A percentile compares a stretch with the other conserved stretches of the same genome.
These are phyloP conservation scores for Rattus rattus DNA, from an alignment of 2,113 vertebrate genomes.

Conservation along the genomic window DNA sequence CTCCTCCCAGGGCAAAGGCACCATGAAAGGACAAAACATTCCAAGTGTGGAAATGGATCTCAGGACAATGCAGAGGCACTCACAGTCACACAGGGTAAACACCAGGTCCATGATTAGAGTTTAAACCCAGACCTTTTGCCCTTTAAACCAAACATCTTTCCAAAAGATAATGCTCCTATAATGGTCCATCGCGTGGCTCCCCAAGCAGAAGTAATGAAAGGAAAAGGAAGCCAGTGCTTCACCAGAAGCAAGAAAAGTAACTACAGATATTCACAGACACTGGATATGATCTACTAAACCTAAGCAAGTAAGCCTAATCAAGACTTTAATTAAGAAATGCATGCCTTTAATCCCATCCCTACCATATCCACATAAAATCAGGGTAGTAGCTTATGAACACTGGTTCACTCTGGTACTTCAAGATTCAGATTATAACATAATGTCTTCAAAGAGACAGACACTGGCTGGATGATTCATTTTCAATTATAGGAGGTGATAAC, in stretches of 20 bases:
- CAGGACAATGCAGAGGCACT: background rate
- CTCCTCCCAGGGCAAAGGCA: background rate
- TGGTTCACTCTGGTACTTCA: background rate
- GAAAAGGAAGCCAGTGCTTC: background rate
- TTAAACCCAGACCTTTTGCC: background rate
- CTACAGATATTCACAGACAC: background rate
- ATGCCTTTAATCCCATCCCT: background rate
- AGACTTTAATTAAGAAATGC: slow-evolving; percentile 55
- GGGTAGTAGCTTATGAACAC: background rate
- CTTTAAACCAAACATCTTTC: slow-evolving; percentile 11
- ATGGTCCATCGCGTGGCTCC: background rate
- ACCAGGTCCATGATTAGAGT: background rate
- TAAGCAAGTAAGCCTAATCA: slow-evolving; percentile 21
- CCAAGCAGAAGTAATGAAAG: background rate
- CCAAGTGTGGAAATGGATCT: background rate
- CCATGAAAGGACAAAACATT: background rate
- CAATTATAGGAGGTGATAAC: slow-evolving; percentile 12
- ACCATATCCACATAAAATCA: background rate
- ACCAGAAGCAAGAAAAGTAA: background rate
- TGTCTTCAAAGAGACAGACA: slow-evolving; percentile 30
- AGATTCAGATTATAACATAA: slow-evolving; percentile 21
- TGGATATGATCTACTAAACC: background rate
- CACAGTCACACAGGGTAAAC: background rate
- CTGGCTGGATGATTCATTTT: background rate
- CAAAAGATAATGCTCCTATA: background rate